These are phyloP conservation scores for Adelges cooleyi DNA, from an alignment of 1,140 invertebrate species.

Conservation along the genomic window DNA sequence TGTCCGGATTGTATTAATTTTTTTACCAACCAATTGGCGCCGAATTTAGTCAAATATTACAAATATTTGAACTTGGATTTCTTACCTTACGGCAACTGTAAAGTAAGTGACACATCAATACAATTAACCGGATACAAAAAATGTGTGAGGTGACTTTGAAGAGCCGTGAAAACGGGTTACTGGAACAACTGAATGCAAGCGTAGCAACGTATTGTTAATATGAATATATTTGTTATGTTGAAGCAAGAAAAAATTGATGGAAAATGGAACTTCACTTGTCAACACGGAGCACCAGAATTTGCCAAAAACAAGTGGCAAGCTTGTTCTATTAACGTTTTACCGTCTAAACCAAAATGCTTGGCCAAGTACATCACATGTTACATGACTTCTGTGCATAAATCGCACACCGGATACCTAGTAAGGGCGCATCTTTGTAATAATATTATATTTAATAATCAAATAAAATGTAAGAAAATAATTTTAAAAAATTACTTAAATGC, in stretches of 20 bases:
- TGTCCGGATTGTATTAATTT: neutral
- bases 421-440: too few relatives aligned
- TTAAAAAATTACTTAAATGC: too few relatives aligned
- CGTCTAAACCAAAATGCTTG: neutral
- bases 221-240: neutral
- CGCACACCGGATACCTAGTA: constrained; percentile 1
- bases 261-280: constrained; percentile 16
- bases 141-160: too few relatives aligned
- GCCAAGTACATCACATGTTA: constrained; percentile 4
- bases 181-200: too few relatives aligned
- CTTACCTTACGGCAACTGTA: neutral
- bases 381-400: neutral
- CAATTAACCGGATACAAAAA: too few relatives aligned
- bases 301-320: constrained; percentile 17
- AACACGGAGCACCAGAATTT: neutral
- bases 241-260: neutral
- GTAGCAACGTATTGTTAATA: neutral
- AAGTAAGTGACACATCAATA: constrained; percentile 2
- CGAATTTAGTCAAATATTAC: neutral
- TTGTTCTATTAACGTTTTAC: neutral
- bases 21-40: constrained; percentile 1
- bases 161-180: too few relatives aligned
- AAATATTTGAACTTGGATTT: constrained; percentile 19
- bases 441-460: too few relatives aligned
- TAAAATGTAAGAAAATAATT: too few relatives aligned